Evolutionary conservation across 2,797 vertebrate species (phyloP).

Genomic region (Lepilemur septentrionalis): DNA sequence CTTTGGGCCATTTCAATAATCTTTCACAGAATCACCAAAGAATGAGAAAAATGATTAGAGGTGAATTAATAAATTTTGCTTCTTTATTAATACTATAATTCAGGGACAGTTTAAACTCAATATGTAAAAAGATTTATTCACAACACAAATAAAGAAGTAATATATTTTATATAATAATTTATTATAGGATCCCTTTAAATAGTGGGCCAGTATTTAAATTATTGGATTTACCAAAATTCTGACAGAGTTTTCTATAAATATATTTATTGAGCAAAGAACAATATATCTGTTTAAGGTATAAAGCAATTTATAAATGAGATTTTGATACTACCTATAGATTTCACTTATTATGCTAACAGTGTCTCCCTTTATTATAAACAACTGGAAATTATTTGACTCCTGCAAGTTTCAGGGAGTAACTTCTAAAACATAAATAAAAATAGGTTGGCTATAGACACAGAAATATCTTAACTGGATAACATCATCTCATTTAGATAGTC

Average conservation of each 20-base stretch:
- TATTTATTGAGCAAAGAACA: neutral
- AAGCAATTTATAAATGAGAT: neutral
- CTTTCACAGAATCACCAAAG: neutral
- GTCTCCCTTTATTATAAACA: neutral
- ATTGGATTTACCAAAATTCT: conserved; percentile 27
- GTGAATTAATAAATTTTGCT: conserved; percentile 26
- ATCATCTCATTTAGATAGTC: neutral
- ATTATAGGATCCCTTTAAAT: conserved; percentile 11
- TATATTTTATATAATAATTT: conserved; percentile 31
- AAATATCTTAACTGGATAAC: neutral
- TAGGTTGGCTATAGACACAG: neutral
- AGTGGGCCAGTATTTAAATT: neutral
- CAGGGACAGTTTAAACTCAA: neutral
- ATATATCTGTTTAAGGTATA: neutral
- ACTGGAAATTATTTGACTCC: neutral
- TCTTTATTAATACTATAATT: conserved; percentile 13
- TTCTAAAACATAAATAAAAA: neutral
- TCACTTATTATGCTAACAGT: neutral
- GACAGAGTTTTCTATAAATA: neutral
- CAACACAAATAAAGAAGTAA: conserved; percentile 22
- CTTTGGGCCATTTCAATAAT: neutral
- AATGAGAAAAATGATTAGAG: conserved; percentile 42
- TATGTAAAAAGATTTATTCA: conserved; percentile 21
- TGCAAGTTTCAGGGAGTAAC: neutral
- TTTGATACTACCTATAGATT: neutral